Base-by-base conservation (phyloP, 2,888 invertebrate species). In the Acanthosepion pharaonis region DNA sequence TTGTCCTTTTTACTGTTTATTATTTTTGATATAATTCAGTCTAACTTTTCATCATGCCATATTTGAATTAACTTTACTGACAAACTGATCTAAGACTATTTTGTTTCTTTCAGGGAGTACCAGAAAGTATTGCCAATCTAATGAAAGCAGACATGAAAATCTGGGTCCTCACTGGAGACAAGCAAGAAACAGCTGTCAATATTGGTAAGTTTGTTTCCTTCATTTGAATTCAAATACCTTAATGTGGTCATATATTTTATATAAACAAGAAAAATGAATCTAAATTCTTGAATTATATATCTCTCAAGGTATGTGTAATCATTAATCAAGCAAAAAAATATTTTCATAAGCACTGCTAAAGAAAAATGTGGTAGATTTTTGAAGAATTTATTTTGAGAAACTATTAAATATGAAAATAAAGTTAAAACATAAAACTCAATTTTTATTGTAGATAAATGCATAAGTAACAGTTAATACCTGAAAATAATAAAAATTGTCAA, bases 131-230 rank as follows among this genome's bases (percentile, higher is more conserved):
- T 97, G 98, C 99, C 59, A 98, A 99, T 49, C 98, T 99, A 91
- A 98, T 99, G 95, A 98, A 98, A 97, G 99, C 99, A 28, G 99
- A 99, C 97, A 97, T 97, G 95, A 97, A 97, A 95, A 97, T 99
- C 95, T 99, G 99, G 99, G 99, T 99, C 95, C 98, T 99, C 96
- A 99, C 99, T 0, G 99, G 99, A 8, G 99, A 99, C 98, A 99
- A 99, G 97, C 99, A 99, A 95, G 99, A 99, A 98, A 99, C 99
- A 49, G 99, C 99, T 96, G 99, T 99, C 97, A 99, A 99, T 98
- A 99, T 99, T 97, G 99, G 98, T 97, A 95, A 94, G 49, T 59
- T 28, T 18, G 23, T 48, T 59, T 42, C 42, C 11, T 94, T 53
- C 94, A 25, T 55, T 78, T 78, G 11, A 33, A 78, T 78, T 78